phyloP scores from a whole-genome alignment of 2,888 invertebrate genomes.

The Ophioninae sp. region DNA sequence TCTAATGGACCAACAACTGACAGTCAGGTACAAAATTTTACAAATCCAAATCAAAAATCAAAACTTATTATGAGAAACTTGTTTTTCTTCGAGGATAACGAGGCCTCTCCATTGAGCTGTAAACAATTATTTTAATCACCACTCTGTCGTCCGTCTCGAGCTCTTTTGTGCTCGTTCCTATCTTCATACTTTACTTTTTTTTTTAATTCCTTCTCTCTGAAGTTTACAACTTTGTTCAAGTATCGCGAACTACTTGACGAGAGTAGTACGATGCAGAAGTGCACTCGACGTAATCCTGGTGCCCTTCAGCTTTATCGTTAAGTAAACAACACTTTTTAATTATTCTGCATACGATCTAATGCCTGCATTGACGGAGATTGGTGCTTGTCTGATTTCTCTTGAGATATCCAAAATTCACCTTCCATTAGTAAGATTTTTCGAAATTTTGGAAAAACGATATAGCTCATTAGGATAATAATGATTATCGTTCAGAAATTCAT shows the following conservation, averaged over 20 bases:
- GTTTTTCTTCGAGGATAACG: neutral
- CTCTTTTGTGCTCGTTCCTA: neutral
- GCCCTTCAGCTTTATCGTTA: neutral
- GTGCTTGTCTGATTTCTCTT: slow-evolving; percentile 20
- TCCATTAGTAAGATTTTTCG: slow-evolving; percentile 26
- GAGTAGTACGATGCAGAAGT: neutral
- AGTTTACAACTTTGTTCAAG: neutral
- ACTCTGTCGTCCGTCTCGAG: neutral
- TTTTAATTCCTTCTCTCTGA: neutral
- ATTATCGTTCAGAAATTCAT: neutral
- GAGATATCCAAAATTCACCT: slow-evolving; percentile 3
- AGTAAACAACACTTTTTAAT: neutral
- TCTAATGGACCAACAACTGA: slow-evolving; percentile 72
- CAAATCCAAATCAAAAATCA: neutral
- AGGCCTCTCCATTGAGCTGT: neutral
- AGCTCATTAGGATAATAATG: neutral
- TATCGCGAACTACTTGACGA: neutral
- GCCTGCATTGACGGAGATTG: neutral
- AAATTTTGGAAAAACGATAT: slow-evolving; percentile 37
- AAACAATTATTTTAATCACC: neutral
- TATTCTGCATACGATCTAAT: neutral
- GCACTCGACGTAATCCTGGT: neutral
- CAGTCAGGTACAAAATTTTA: slow-evolving; percentile 70
- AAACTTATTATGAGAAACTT: neutral
- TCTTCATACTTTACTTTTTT: neutral